A percentile compares a stretch with the other conserved stretches of the same genome.
Conservation (phyloP, 1,140 invertebrate genomes). For the Drosophila rhopaloa region DNA sequence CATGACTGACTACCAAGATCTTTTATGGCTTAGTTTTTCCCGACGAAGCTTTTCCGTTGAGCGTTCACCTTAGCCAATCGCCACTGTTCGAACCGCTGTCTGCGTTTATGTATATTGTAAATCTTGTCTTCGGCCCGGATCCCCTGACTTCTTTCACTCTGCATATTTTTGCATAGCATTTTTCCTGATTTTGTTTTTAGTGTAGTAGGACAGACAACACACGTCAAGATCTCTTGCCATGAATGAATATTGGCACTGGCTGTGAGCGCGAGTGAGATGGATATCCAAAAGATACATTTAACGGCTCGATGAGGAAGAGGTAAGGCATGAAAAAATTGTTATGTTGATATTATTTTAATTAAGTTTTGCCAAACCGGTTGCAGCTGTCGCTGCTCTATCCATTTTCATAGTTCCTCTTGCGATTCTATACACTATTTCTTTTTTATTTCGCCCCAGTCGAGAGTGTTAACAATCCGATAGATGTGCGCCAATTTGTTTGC, state of each 20-base stretch:
- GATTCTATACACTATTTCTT: conserved; percentile 45
- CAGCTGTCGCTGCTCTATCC: conserved; percentile 22
- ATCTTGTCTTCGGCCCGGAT: conserved; percentile 60
- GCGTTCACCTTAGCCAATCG: conserved; percentile 17
- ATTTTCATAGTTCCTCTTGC: conserved; percentile 59
- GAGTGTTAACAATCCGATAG: conserved; percentile 79
- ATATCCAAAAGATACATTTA: conserved; percentile 51
- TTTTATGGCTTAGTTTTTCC: not conserved
- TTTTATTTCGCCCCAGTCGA: conserved; percentile 10
- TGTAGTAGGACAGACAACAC: conserved; percentile 54
- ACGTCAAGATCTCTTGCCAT: conserved; percentile 65
- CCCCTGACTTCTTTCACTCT: conserved; percentile 73
- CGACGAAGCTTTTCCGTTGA: conserved; percentile 22
- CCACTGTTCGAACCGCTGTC: conserved; percentile 48
- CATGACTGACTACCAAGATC: not conserved
- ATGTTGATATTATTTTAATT: conserved; percentile 84
- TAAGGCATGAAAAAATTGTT: conserved; percentile 73
- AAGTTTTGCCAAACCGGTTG: conserved; percentile 80
- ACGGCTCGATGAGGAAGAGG: conserved; percentile 65
- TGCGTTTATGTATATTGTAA: conserved; percentile 64
- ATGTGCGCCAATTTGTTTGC: conserved; percentile 79
- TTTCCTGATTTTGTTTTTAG: conserved; percentile 62
- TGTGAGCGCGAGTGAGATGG: conserved; percentile 32
- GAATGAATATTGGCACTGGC: conserved; percentile 78
- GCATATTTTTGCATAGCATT: conserved; percentile 82